These are phyloP conservation scores for Xyrauchen texanus DNA, from an alignment of 2,113 vertebrate species.

Conservation along the genomic window DNA sequence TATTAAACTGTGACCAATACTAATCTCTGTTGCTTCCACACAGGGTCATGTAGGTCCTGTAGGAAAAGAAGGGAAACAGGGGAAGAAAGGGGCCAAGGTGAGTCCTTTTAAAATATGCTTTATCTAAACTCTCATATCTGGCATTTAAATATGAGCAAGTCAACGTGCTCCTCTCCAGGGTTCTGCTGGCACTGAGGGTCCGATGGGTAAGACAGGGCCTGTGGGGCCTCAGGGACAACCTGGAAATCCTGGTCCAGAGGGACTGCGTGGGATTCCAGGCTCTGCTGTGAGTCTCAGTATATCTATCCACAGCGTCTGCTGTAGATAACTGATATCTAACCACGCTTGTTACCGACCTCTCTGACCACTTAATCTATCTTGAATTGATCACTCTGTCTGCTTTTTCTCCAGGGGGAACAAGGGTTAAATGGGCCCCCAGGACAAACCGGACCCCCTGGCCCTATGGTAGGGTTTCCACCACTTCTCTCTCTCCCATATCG, in stretches of 20 bases:
- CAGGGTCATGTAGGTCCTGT: constrained; percentile 79
- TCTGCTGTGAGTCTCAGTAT: constrained; percentile 77
- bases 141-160: not conserved
- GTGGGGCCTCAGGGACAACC: constrained; percentile 82
- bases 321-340: constrained; percentile 12
- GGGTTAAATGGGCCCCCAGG: constrained; percentile 86
- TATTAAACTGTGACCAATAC: not conserved
- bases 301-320: constrained; percentile 24
- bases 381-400: constrained; percentile 29
- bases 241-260: constrained; percentile 81
- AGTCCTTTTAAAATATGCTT: constrained; percentile 19
- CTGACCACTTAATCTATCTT: constrained; percentile 22
- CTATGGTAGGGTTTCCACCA: constrained; percentile 76
- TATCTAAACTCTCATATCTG: not conserved
- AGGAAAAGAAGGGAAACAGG: constrained; percentile 85
- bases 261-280: constrained; percentile 87
- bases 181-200: constrained; percentile 74
- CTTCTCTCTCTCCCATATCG: constrained; percentile 3
- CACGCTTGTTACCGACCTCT: not conserved
- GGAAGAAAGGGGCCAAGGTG: constrained; percentile 87
- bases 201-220: constrained; percentile 80
- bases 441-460: constrained; percentile 85
- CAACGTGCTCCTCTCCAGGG: constrained; percentile 70
- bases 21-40: not conserved
- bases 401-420: constrained; percentile 82